Evolutionary conservation across 1,140 invertebrate genomes (phyloP).

Genomic region (Homalodisca vitripennis): DNA sequence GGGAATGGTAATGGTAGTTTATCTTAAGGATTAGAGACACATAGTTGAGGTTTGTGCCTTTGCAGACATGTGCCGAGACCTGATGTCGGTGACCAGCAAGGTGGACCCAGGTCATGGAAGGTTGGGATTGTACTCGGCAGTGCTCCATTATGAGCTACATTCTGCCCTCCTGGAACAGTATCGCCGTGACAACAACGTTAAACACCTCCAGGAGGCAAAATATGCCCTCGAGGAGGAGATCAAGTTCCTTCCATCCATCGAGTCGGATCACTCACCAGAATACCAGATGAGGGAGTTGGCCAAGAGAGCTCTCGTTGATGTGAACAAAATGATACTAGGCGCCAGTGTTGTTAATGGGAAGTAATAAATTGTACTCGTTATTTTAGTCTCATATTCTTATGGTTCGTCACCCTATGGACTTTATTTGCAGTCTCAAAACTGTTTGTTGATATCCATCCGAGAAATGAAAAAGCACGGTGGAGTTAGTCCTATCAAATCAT

Average conservation of each 20-base stretch:
- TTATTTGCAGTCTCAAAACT: too few species aligned
- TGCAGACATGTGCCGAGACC: slow-evolving; percentile 62
- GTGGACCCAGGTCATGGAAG: slow-evolving; percentile 69
- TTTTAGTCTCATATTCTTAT: too few species aligned
- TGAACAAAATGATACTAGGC: slow-evolving; percentile 10
- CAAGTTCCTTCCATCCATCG: slow-evolving; percentile 50
- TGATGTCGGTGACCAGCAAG: slow-evolving; percentile 60
- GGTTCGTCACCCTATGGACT: too few species aligned
- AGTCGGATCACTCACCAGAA: slow-evolving; percentile 54
- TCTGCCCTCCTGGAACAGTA: slow-evolving; percentile 56
- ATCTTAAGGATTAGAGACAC: too few species aligned
- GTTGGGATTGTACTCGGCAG: slow-evolving; percentile 67
- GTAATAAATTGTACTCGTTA: too few species aligned
- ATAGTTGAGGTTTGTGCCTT: background rate
- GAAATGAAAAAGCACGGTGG: too few species aligned
- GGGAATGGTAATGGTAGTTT: too few species aligned
- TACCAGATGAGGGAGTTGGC: slow-evolving; percentile 37
- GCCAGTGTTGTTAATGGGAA: background rate
- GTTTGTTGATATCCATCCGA: too few species aligned
- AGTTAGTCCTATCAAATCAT: too few species aligned
- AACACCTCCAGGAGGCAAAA: slow-evolving; percentile 48
- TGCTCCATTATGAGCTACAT: slow-evolving; percentile 66
- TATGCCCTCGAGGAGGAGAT: slow-evolving; percentile 49
- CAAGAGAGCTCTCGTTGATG: slow-evolving; percentile 26
- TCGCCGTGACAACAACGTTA: slow-evolving; percentile 50